A percentile compares a stretch with the other conserved stretches of the same genome.
These are phyloP conservation scores for Ploceus nigricollis DNA, from an alignment of 2,113 vertebrate genomes.

Conservation along the genomic window DNA sequence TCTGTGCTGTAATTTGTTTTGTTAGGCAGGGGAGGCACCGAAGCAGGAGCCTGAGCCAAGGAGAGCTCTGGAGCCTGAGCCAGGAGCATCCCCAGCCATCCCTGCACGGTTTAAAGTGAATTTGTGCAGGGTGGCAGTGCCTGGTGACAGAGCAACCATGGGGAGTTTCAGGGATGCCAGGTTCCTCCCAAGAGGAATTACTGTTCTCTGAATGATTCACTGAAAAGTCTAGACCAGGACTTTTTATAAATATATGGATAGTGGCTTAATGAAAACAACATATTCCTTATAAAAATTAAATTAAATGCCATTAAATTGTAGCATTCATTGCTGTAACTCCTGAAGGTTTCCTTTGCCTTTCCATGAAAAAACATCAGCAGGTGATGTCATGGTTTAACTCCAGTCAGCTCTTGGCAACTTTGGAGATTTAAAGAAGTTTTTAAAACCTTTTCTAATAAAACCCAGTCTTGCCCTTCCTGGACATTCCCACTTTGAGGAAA, in stretches of 20 bases:
- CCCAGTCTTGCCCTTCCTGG: background rate
- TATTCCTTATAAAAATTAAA: background rate
- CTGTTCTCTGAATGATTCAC: background rate
- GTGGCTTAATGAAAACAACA: background rate
- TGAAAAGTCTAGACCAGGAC: background rate
- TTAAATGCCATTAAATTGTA: background rate
- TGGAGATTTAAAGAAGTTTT: background rate
- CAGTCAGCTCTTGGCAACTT: background rate
- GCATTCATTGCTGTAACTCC: background rate
- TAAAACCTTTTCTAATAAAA: background rate
- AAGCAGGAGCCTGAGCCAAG: background rate
- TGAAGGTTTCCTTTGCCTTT: background rate
- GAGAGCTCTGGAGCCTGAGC: background rate
- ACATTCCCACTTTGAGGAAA: background rate
- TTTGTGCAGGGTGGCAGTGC: background rate
- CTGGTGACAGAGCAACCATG: background rate
- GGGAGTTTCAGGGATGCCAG: background rate
- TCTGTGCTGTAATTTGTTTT: background rate
- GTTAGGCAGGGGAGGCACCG: background rate
- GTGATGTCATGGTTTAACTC: background rate
- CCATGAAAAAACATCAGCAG: background rate
- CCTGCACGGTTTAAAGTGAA: rapidly evolving
- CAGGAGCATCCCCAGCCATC: background rate
- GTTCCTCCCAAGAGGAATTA: background rate
- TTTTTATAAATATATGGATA: background rate